Evolutionary conservation across 2,113 vertebrate species (phyloP).

Genomic region (Hemiscyllium ocellatum): DNA sequence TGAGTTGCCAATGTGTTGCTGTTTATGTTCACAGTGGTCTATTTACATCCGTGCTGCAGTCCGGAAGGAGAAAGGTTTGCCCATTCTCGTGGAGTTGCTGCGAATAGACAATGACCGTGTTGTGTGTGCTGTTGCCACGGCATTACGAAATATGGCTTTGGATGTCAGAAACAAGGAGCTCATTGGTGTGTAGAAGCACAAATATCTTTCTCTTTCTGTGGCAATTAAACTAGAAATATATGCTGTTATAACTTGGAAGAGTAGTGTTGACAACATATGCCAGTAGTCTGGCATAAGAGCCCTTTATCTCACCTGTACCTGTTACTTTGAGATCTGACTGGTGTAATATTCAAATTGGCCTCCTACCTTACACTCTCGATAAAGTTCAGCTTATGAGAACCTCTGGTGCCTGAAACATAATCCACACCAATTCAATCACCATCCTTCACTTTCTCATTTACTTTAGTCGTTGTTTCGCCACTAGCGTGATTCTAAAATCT

Average conservation of each 20-base stretch:
- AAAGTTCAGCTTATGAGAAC: not conserved
- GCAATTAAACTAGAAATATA: conserved; percentile 5
- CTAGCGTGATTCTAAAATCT: not conserved
- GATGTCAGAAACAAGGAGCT: conserved; percentile 97
- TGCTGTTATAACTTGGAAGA: not conserved
- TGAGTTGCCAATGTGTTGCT: not conserved
- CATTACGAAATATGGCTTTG: conserved; percentile 96
- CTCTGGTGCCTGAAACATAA: not conserved
- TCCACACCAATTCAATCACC: not conserved
- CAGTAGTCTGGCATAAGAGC: not conserved
- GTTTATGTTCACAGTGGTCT: conserved; percentile 74
- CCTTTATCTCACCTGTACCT: not conserved
- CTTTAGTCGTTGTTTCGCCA: not conserved
- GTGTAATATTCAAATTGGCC: not conserved
- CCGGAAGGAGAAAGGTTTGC: conserved; percentile 94
- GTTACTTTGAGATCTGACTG: not conserved
- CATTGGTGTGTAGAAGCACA: conserved; percentile 74
- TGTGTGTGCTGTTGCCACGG: conserved; percentile 94
- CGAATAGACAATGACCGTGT: conserved; percentile 98
- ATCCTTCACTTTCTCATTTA: not conserved
- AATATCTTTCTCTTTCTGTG: not conserved
- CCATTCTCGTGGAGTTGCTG: conserved; percentile 91
- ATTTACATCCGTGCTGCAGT: conserved; percentile 94
- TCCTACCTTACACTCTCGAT: not conserved
- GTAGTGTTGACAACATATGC: not conserved